Evolutionary conservation across 2,888 invertebrate species (phyloP).

Genomic region (Altica lythri): DNA sequence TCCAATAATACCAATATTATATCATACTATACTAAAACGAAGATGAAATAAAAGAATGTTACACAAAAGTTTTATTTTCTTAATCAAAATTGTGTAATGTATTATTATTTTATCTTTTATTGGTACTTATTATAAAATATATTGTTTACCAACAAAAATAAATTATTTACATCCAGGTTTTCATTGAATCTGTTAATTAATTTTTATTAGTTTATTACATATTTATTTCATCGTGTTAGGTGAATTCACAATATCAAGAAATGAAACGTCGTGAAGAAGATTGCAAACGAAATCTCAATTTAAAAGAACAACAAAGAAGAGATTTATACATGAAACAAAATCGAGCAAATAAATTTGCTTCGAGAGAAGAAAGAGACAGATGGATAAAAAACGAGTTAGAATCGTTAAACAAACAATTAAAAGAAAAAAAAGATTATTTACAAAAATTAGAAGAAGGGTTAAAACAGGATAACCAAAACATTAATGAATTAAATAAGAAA

Average conservation of each 20-base stretch:
- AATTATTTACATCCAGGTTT: no score
- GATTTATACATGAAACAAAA: constrained; percentile 99
- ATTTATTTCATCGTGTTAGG: constrained; percentile 36
- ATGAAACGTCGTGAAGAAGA: constrained; percentile 94
- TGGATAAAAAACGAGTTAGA: constrained; percentile 97
- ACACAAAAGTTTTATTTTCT: no score
- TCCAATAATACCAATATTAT: no score
- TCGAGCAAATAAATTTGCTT: constrained; percentile 93
- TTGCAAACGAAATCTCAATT: constrained; percentile 81
- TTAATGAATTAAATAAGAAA: constrained; percentile 62
- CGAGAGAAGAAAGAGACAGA: constrained; percentile 86
- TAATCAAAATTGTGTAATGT: no score
- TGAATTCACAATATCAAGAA: constrained; percentile 92
- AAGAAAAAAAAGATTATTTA: constrained; percentile 95
- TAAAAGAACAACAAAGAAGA: constrained; percentile 94
- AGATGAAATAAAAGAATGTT: no score
- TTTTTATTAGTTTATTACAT: constrained; percentile 2
- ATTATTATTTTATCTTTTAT: no score
- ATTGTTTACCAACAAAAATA: no score
- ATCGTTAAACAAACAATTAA: constrained; percentile 89
- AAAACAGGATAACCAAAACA: constrained; percentile 81
- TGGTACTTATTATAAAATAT: no score
- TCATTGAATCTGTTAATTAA: no score
- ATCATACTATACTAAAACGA: no score
- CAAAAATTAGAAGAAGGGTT: constrained; percentile 87